Base-by-base conservation (phyloP, 1,140 invertebrate species). In the Conus betulinus region DNA sequence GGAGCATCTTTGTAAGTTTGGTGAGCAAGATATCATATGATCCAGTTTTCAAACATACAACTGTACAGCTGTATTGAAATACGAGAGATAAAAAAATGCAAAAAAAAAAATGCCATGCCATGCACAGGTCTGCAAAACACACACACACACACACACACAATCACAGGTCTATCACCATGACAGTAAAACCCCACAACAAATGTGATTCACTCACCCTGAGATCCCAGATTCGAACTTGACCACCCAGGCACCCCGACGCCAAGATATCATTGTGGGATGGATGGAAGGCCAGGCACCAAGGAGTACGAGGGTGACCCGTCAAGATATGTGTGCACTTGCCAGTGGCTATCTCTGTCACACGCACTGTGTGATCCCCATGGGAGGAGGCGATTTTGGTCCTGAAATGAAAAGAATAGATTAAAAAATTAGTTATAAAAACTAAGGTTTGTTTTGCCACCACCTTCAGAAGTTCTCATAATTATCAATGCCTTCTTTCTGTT, bases 151-250 rank as follows among this genome's bases (percentile, higher is more conserved):
- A 11, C 67, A 71, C 11, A 76, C 39, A 15, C 27, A 57, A 74
- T 52, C 39, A 39, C 39, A 39, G 39, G 39, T 39, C 39, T 3
- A 39, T 39, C 39, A 39, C 39, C 39, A 39, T 39, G 39, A 39
- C 3, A 39, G 39, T 39, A 39, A 39, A 39, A 39, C 39, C 39
- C 39, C 39, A 39, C 39, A 39, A 39, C 39, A 39, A 39, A 39
- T 39, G 27, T 71, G 52, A n/a, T 78, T 7, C 15, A 96, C 97
- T 97, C 96, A 98, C 97, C 95, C 97, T 97, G 25, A 98, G 96
- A 96, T 98, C 98, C 98, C 98, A 98, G 51, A 98, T 97, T 91
- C 98, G 96, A 71, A 98, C 98, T 96, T 98, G 97, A 27, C 98
- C 98, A 23, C 97, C 98, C 0, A 98, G 96, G 95, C 98, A 99